Percentiles rank a stretch among this genome's conserved stretches.
Evolutionary conservation across 2,113 vertebrate genomes (phyloP).

Genomic region (Mormyrus iriodes): DNA sequence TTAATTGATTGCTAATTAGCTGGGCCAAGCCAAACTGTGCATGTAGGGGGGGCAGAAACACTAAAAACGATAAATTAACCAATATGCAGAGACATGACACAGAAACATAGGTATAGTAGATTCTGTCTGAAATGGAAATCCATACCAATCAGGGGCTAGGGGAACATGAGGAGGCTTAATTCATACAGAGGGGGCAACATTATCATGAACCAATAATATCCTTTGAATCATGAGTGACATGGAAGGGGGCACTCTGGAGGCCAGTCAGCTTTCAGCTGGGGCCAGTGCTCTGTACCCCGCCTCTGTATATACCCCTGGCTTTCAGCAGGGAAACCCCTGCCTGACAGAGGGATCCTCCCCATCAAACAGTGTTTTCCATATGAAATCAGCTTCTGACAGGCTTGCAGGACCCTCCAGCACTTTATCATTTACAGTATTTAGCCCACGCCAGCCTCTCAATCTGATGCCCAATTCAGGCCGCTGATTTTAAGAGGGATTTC

Average conservation of each 20-base stretch:
- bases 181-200: too few relatives aligned
- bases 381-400: slow-evolving; percentile 57
- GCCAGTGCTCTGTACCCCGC: too few relatives aligned
- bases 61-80: too few relatives aligned
- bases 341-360: slow-evolving; percentile 54
- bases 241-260: too few relatives aligned
- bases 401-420: slow-evolving; percentile 47
- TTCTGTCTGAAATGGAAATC: background rate
- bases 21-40: slow-evolving; percentile 14
- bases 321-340: slow-evolving; percentile 50
- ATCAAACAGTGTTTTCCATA: slow-evolving; percentile 55
- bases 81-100: too few relatives aligned
- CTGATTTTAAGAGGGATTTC: slow-evolving; percentile 61
- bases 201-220: too few relatives aligned
- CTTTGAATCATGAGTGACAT: too few relatives aligned
- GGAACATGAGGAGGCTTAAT: too few relatives aligned
- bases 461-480: slow-evolving; percentile 44
- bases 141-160: background rate
- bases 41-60: too few relatives aligned
- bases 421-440: slow-evolving; percentile 52
- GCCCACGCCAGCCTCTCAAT: slow-evolving; percentile 51
- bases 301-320: slow-evolving; percentile 42
- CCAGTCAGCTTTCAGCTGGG: too few relatives aligned
- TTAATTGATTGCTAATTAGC: background rate
- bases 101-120: background rate